These are phyloP conservation scores for Pongo abelii DNA, from an alignment of 2,113 vertebrate species.

Conservation along the genomic window DNA sequence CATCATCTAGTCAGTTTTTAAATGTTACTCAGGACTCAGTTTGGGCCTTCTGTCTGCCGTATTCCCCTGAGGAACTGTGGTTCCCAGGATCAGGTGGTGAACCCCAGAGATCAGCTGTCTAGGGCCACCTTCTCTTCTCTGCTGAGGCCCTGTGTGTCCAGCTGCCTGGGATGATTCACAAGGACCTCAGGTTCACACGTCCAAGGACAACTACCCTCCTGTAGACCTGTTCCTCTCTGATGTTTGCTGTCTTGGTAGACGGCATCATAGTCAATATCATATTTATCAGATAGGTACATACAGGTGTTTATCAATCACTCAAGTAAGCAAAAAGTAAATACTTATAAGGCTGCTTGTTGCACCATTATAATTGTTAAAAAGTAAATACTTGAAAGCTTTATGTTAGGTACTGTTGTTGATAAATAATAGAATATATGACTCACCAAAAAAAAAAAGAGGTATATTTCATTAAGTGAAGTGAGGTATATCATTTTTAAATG, in stretches of 20 bases:
- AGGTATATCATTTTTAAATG: not conserved
- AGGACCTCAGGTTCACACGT: no score
- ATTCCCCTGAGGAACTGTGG: not conserved
- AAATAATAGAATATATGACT: not conserved
- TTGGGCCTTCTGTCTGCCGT: not conserved
- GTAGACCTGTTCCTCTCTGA: not conserved
- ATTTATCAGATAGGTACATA: accelerated
- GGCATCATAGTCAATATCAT: not conserved
- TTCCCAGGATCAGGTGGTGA: not conserved
- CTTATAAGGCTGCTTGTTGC: not conserved
- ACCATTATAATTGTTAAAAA: not conserved
- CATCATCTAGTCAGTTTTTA: not conserved
- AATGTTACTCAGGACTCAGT: not conserved
- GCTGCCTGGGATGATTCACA: not conserved
- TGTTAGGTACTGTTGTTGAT: not conserved
- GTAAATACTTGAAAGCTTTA: not conserved
- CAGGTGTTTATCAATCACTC: not conserved
- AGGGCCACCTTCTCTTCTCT: not conserved
- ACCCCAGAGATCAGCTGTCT: not conserved
- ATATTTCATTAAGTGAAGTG: not conserved
- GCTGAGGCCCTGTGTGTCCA: not conserved
- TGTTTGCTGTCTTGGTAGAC: not conserved
- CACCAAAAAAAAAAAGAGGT: not conserved
- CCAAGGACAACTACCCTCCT: not conserved
- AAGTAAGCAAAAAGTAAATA: not conserved